Conservation (phyloP, 1,140 invertebrate genomes). For the Heliconius hewitsoni region DNA sequence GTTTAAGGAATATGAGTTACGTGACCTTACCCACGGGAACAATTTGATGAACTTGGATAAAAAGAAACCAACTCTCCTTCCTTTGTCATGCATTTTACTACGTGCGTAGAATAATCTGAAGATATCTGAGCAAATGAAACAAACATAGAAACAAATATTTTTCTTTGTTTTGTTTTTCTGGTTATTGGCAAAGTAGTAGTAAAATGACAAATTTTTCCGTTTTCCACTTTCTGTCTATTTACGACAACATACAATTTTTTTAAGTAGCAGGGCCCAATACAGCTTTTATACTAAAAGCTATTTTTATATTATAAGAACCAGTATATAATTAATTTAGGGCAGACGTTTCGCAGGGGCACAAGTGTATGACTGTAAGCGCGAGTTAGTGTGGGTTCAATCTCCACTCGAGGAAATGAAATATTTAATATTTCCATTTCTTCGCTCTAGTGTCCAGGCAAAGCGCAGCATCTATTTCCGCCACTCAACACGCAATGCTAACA, state of each 20-base stretch:
- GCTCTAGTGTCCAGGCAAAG: too few relatives aligned
- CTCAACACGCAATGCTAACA: too few relatives aligned
- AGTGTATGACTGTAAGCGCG: too few relatives aligned
- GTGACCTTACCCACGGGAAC: neutral
- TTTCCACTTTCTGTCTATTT: too few relatives aligned
- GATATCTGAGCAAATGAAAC: neutral
- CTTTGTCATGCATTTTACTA: neutral
- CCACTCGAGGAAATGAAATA: too few relatives aligned
- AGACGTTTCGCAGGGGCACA: too few relatives aligned
- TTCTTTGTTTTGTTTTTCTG: neutral
- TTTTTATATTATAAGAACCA: neutral
- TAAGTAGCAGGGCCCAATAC: neutral
- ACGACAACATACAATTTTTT: too few relatives aligned
- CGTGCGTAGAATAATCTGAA: neutral
- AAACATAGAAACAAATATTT: neutral
- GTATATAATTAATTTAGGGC: neutral
- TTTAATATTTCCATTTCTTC: too few relatives aligned
- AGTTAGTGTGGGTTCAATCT: too few relatives aligned
- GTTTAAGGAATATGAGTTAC: neutral
- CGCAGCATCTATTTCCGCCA: too few relatives aligned
- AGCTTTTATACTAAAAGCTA: neutral
- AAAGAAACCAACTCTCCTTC: neutral
- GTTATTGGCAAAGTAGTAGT: neutral
- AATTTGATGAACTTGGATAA: slow-evolving; percentile 1
- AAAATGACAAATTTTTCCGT: too few relatives aligned